Evolutionary conservation across 2,113 vertebrate genomes (phyloP), one percentile per base, ranked within the genome.

Genomic region (Caranx melampygus): DNA sequence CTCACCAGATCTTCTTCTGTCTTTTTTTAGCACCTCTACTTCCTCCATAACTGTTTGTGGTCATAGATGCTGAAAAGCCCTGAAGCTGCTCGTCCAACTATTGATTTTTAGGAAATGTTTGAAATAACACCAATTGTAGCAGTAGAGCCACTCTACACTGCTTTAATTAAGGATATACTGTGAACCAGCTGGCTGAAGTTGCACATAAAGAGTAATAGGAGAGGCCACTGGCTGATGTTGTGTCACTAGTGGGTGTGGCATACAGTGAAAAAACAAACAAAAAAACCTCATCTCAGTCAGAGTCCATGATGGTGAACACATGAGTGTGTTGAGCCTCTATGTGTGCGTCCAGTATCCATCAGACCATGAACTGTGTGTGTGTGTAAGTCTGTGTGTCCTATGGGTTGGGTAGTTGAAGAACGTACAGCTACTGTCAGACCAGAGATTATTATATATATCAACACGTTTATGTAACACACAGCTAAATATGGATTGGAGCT

Each of bases 41-140:
- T 35, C 45, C 42, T 65, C 40, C 63, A 59, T 9, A 16, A 55
- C 72, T 63, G 58, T 80, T 69, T 60, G 26, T 80, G 34, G 40
- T 65, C 57, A 72, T 21, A 55, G 11, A 83, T 79, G 68, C 63
- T 18, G 34, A 80, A 65, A 78, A 60, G 40, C 75, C 79, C 52
- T 20, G 54, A 49, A 73, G 68, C 49, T 77, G 40, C 40, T 80
- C 47, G 52, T 77, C 21, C 34, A 77, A 42, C 51, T 64, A 80
- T 61, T 72, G 81, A 83, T 83, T 81, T 65, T 47, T 73, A 54
- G 8, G 44, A 60, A 63, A 79, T 35, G 15, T 31, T 45, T 15
- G 52, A 72, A 60, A 2, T 52, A 5, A 40, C 6, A 5, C 47
- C 75, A 34, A 40, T 44, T 51, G 35, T 60, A 40, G 49, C 63